Percentiles rank a stretch among this genome's conserved stretches.
Evolutionary conservation across 2,113 vertebrate species (phyloP).

Genomic region (Argyrosomus japonicus): DNA sequence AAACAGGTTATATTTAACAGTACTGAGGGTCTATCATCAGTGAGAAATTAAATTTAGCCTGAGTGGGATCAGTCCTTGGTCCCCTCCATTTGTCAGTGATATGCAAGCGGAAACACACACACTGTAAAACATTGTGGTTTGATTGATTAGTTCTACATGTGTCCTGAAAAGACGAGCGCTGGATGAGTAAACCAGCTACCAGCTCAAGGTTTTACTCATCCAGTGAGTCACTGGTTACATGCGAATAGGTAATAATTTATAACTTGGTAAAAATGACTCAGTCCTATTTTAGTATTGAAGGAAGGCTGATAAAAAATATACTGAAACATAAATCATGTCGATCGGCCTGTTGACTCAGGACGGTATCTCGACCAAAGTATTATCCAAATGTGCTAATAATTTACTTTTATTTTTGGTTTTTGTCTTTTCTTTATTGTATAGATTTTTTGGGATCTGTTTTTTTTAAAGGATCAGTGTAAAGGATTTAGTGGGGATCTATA

Average conservation of each 20-base stretch:
- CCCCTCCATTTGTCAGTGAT: neutral
- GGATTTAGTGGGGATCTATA: no score
- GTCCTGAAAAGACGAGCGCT: neutral
- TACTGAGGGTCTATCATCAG: neutral
- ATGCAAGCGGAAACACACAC: neutral
- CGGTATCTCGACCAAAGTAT: neutral
- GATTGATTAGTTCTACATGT: neutral
- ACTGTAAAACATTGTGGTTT: neutral
- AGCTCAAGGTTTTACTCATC: no score
- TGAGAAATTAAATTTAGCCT: neutral
- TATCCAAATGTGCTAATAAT: no score
- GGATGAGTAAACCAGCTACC: neutral
- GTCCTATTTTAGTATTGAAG: neutral
- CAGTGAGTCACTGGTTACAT: neutral
- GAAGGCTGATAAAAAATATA: neutral
- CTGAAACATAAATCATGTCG: neutral
- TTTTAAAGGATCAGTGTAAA: no score
- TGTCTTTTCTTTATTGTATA: no score
- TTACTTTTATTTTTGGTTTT: no score
- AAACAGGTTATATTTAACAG: neutral
- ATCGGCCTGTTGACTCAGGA: neutral
- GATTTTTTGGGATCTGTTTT: no score
- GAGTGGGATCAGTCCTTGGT: neutral
- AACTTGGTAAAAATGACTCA: conserved; percentile 2
- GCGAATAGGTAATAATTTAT: neutral